Percentiles rank a stretch among this genome's conserved stretches.
phyloP scores from a whole-genome alignment of 1,140 invertebrate species.

The Asobara japonica region DNA sequence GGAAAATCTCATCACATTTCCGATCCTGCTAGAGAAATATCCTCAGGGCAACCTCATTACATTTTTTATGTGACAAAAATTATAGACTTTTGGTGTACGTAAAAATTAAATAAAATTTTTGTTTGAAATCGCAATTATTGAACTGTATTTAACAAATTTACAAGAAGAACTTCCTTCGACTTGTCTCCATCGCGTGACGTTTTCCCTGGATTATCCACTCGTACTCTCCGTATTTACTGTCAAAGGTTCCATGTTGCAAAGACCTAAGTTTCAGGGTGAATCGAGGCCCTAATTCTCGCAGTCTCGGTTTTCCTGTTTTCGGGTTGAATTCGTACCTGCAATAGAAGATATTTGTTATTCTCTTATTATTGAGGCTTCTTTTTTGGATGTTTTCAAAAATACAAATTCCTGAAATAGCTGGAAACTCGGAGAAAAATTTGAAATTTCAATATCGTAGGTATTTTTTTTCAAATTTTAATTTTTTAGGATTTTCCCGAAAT shows the following conservation, averaged over 20 bases:
- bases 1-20: no score
- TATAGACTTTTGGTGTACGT: no score
- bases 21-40: no score
- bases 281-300: constrained; percentile 94
- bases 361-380: neutral
- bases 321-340: constrained; percentile 89
- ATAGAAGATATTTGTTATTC: constrained; percentile 16
- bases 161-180: constrained; percentile 88
- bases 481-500: no score
- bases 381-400: no score
- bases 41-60: no score
- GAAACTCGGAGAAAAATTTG: no score
- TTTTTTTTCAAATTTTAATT: no score
- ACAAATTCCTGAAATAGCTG: no score
- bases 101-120: neutral
- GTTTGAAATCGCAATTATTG: neutral
- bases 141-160: constrained; percentile 61
- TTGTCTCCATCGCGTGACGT: constrained; percentile 91
- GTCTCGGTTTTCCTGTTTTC: constrained; percentile 79
- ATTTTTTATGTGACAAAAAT: no score
- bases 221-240: constrained; percentile 95
- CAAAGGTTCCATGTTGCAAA: constrained; percentile 96
- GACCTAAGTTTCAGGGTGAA: constrained; percentile 94
- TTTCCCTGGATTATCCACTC: constrained; percentile 95
- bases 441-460: no score